Evolutionary conservation across 1,140 invertebrate species (phyloP), one percentile per base, ranked within the genome.

Genomic region (Drosophila nasuta): DNA sequence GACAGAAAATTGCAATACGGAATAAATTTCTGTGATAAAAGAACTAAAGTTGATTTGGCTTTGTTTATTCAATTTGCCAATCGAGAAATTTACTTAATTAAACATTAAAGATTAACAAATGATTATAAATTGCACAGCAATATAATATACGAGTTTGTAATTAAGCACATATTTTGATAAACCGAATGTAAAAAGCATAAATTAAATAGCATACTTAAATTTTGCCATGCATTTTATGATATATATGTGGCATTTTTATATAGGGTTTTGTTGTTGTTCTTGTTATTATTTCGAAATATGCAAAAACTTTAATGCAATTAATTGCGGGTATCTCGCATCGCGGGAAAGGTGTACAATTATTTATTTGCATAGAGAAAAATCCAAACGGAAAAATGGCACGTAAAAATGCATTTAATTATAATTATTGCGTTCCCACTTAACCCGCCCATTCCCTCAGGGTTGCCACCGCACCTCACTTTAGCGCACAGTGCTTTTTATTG

Each of bases 331-430:
- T 38, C 52, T 41, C 45, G 51, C 20, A 43, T 46, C 57, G 11
- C 35, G 33, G 33, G 13, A 65, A 79, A 74, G 81, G 78, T 86
- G 78, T 81, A 78, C 82, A 85, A 85, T 85, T 85, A 86, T 81
- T 75, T 86, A 81, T 85, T 86, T 86, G 77, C 81, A 86, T 79
- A 79, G 63, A 75, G 64, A 77, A 72, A 67, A 77, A 75, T 62
- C n/a, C 20, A 43, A 54, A 56, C n/a, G 83, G 79, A 60, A 79
- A 88, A 89, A 81, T 60, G 67, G 81, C 83, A 89, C 85, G 83
- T 83, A 88, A 88, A 89, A 88, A 85, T 82, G 86, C 82, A 88
- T 89, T 89, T 89, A 88, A 88, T 88, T 88, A 88, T 88, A 89
- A 89, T 89, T 89, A 89, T 88, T 88, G 74, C 80, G 69, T 64